These are phyloP conservation scores for Caenorhabditis sinica DNA, from an alignment of 2,888 invertebrate species.

Conservation along the genomic window DNA sequence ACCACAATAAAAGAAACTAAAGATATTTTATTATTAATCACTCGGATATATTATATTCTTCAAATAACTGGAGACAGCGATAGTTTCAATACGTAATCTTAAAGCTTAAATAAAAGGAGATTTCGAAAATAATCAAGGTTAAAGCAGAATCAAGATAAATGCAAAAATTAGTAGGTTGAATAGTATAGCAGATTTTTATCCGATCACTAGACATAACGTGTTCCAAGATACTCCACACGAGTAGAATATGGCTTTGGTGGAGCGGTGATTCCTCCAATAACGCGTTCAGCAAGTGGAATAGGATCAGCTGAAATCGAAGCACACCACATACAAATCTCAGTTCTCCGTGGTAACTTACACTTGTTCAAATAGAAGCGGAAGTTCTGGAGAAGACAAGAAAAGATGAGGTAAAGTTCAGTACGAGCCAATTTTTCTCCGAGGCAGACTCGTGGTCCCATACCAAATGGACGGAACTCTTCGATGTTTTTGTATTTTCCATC, in stretches of 20 bases:
- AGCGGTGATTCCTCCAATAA: conserved; percentile 64
- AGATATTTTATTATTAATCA: too few species aligned
- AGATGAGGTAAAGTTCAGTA: conserved; percentile 77
- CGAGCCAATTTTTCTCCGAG: conserved; percentile 78
- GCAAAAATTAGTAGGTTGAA: too few species aligned
- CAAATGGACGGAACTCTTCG: conserved; percentile 71
- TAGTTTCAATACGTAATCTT: too few species aligned
- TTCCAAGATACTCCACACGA: conserved; percentile 54
- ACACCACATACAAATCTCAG: too few species aligned
- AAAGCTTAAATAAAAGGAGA: too few species aligned
- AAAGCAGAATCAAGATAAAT: too few species aligned
- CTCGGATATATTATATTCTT: too few species aligned
- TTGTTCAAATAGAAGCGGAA: conserved; percentile 72
- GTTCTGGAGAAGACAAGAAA: conserved; percentile 76
- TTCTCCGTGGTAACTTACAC: conserved; percentile 13
- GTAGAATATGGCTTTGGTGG: conserved; percentile 57
- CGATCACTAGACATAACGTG: too few species aligned
- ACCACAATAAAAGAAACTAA: too few species aligned
- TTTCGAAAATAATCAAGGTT: too few species aligned
- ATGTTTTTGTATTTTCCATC: conserved; percentile 55
- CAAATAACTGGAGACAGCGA: too few species aligned
- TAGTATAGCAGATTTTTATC: too few species aligned
- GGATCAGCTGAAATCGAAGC: conserved; percentile 58
- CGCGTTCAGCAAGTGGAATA: conserved; percentile 49
- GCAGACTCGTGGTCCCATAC: conserved; percentile 70